These are phyloP conservation scores for Geopemphigus sp. DNA, from an alignment of 1,140 invertebrate genomes.

Conservation along the genomic window DNA sequence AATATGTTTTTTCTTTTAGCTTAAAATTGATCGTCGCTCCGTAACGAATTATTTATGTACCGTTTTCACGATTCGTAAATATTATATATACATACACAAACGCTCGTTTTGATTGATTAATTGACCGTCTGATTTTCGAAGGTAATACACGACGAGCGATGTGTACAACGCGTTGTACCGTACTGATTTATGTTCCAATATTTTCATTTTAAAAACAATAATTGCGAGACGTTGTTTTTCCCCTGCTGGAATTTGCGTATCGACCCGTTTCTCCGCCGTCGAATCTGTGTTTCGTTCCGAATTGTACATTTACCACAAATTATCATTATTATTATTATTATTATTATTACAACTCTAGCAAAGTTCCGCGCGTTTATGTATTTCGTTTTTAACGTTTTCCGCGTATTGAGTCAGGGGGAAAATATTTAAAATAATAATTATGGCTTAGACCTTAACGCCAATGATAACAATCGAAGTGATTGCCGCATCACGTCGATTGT, in stretches of 20 bases:
- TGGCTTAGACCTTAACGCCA: neutral
- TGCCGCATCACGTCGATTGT: neutral
- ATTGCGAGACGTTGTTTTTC: neutral
- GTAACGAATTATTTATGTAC: neutral
- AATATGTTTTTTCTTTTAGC: neutral
- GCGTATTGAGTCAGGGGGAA: no score
- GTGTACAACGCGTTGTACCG: neutral
- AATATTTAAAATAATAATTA: no score
- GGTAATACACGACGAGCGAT: neutral
- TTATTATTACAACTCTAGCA: no score
- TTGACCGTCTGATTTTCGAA: neutral
- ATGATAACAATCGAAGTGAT: neutral
- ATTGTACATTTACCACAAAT: neutral
- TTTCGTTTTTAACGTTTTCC: neutral
- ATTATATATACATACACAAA: no score
- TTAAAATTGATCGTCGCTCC: neutral
- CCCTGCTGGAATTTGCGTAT: neutral
- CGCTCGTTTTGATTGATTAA: slow-evolving; percentile 12
- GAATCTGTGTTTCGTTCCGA: neutral
- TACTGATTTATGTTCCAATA: neutral
- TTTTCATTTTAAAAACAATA: neutral
- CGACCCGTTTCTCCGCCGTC: neutral
- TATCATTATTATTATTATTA: no score
- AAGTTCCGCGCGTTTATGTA: neutral
- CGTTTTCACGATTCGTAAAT: neutral